phyloP scores from a whole-genome alignment of 2,113 vertebrate genomes.

The Ammospiza nelsoni region DNA sequence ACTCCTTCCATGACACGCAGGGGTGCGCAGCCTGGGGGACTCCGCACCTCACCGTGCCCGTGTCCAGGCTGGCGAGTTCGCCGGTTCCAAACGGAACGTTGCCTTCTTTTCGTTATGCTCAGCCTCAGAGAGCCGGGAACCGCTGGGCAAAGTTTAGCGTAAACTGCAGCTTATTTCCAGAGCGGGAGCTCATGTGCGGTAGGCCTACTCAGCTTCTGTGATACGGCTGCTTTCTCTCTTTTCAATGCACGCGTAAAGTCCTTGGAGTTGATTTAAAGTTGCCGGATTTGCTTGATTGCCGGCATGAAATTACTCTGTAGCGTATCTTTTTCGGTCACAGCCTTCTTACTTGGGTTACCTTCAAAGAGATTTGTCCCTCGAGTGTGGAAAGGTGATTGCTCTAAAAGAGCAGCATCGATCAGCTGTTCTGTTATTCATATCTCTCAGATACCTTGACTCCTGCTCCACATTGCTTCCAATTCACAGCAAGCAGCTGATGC shows the following conservation, averaged over 20 bases:
- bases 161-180: not conserved
- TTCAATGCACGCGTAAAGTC: not conserved
- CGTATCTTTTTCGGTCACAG: not conserved
- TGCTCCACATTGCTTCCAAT: conserved; percentile 10
- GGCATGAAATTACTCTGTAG: not conserved
- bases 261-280: not conserved
- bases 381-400: not conserved
- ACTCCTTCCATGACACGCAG: too few relatives aligned
- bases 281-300: not conserved
- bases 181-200: not conserved
- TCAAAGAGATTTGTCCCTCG: not conserved
- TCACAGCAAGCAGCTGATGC: conserved; percentile 47
- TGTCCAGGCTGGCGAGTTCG: not conserved
- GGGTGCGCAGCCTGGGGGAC: not conserved
- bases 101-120: fast-evolving
- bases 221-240: not conserved
- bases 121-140: not conserved
- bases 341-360: not conserved
- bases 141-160: not conserved
- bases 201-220: not conserved
- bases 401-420: not conserved
- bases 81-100: fast-evolving
- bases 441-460: not conserved
- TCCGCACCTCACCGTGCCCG: not conserved
- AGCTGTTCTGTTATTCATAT: not conserved